Evolutionary conservation across 1,140 invertebrate genomes (phyloP), one percentile per base, ranked within the genome.

Genomic region (Papilio xuthus): DNA sequence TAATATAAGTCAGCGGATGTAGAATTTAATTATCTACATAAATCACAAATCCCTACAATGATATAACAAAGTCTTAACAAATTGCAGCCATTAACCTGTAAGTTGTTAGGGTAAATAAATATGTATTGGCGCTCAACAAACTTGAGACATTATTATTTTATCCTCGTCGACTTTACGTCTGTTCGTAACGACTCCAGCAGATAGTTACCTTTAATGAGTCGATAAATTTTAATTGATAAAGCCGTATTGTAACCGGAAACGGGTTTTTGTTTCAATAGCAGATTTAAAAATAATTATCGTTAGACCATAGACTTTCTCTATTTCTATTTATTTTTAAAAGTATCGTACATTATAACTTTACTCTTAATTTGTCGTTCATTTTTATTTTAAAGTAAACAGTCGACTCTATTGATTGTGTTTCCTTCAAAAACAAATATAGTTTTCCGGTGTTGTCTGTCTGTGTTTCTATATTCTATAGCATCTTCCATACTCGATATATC

Each of bases 171-270:
- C 70, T 72, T 53, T 32, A 71, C 37, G 56, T 72, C 77, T 78
- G 71, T 73, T 60, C 4, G 37, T 60, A 72, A 78, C 77, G 69
- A 78, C 37, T 73, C 42, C 71, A 18, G 18, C 50, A 70, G 28
- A 70, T 42, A 44, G 67, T 71, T 15, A 78, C 69, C 47, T 78
- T 78, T 78, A 78, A 78, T 78, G 50, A 78, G 37, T 28, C 69
- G 37, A 72, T 78, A 72, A 78, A 78, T 78, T 78, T 78, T 78
- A 78, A 78, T 78, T 72, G 42, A 72, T 72, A 72, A 50, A 73
- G 71, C 71, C 15, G 23, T 73, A 26, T 47, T 70, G 15, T 71
- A 20, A 44, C 9, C n/a, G 23, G 69, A 41, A n/a, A 2, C 1
- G 18, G 15, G 69, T 44, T 37, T 20, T 70, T 70, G 41, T 37